Percentiles rank a stretch among this genome's conserved stretches.
Conservation (phyloP, 2,888 invertebrate genomes). For the Homarus gammarus region DNA sequence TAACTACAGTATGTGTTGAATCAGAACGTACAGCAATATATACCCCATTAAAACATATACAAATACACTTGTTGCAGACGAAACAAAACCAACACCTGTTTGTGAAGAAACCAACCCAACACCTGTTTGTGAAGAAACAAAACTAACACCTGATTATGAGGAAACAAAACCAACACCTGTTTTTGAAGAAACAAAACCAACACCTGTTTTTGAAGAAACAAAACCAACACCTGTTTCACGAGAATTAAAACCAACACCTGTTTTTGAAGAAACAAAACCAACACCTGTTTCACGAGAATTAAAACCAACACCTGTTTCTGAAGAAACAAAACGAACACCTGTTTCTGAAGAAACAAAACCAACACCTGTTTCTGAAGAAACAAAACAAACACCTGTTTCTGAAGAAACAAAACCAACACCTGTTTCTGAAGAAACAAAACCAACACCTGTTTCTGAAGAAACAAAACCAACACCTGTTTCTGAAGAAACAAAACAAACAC, state of each 20-base stretch:
- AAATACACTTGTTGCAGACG: neutral
- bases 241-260: conserved; percentile 37
- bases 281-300: conserved; percentile 49
- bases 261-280: conserved; percentile 25
- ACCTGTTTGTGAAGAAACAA: conserved; percentile 21
- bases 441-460: conserved; percentile 3
- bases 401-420: conserved; percentile 31
- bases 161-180: neutral
- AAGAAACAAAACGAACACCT: conserved; percentile 23
- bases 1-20: too few relatives aligned
- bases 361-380: neutral
- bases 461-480: conserved; percentile 25
- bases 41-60: neutral
- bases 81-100: conserved; percentile 7
- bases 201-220: neutral
- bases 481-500: conserved; percentile 25
- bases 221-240: conserved; percentile 31
- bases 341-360: neutral
- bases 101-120: conserved; percentile 10
- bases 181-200: conserved; percentile 13
- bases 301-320: conserved; percentile 27
- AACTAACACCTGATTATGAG: conserved; percentile 2
- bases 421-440: conserved; percentile 29
- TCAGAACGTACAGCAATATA: neutral
- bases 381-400: neutral